Base-by-base conservation (phyloP, 2,888 invertebrate species). In the Eurois occulta region DNA sequence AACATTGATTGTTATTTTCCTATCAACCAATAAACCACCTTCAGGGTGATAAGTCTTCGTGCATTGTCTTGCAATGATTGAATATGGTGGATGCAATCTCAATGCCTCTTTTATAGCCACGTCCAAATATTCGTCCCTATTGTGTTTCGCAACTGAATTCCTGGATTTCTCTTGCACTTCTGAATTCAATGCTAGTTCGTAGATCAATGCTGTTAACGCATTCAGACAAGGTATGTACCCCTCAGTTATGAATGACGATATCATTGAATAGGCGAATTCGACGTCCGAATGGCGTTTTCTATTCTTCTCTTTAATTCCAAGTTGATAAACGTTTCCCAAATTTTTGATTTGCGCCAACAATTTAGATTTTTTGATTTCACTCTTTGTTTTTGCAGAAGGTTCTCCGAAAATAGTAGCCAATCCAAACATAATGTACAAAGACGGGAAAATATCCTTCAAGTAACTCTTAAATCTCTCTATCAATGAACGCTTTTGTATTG, bases 371-470 rank as follows among this genome's bases (percentile, higher is more conserved):
- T 92, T 85, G 11, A 95, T 81, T 75, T 83, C 79, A 38, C 90
- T 81, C 38, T 88, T 90, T n/a, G 92, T 90, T 90, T 92, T 91
- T 13, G 87, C 83, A n/a, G 93, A 91, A 41, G 92, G 91, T 80
- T 93, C 91, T 11, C 88, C 92, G 38, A 93, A 87, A 74, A 94
- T 78, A 35, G 94, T 93, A 38, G 89, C 89, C 65, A 95, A 81
- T 65, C 95, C 94, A 65, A 96, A 92, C 69, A 92, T 84, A 74
- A 92, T 89, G 82, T 94, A 96, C 73, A 96, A 80, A 2, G 96
- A 96, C 0, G 96, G 96, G 75, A 96, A 96, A 81, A 96, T 91
- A 78, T 94, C 92, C 83, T 94, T 96, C 83, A 96, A 88, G 88
- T 96, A 96, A 87, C 94, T 95, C 85, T 94, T 95, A 68, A 95